Conservation (phyloP, 2,797 vertebrate species). For the Peromyscus melanophrys region DNA sequence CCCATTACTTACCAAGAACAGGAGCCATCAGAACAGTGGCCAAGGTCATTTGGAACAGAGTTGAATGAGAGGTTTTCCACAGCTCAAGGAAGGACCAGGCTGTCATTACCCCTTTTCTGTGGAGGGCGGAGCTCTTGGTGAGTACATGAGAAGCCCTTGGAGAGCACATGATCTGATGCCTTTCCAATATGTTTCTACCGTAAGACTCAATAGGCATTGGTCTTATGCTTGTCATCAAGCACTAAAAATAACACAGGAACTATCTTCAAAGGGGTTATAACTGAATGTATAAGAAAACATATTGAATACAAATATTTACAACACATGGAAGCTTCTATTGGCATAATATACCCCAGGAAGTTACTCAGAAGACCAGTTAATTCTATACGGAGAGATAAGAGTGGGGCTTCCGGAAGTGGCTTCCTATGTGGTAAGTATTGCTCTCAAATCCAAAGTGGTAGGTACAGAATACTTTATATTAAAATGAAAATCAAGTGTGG, state of each 20-base stretch:
- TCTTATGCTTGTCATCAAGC: neutral
- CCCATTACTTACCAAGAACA: conserved; percentile 66
- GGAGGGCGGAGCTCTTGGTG: neutral
- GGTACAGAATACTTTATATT: neutral
- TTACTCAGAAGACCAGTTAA: neutral
- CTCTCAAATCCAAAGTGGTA: neutral
- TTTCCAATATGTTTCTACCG: neutral
- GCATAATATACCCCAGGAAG: neutral
- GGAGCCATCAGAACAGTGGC: conserved; percentile 25
- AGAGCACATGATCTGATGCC: neutral
- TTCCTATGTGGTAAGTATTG: neutral
- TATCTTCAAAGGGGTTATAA: neutral
- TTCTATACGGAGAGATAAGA: neutral
- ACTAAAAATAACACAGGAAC: neutral
- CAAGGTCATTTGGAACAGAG: conserved; percentile 57
- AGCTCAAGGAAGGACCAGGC: neutral
- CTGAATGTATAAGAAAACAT: neutral
- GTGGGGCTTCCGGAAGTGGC: neutral
- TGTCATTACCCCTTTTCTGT: neutral
- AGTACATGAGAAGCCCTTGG: neutral
- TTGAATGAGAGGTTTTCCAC: neutral
- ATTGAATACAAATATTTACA: neutral
- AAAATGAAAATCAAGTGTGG: neutral
- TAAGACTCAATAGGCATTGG: conserved; percentile 20
- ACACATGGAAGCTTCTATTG: neutral